Base-by-base conservation (phyloP, 2,113 vertebrate species). In the Platysternon megacephalum region DNA sequence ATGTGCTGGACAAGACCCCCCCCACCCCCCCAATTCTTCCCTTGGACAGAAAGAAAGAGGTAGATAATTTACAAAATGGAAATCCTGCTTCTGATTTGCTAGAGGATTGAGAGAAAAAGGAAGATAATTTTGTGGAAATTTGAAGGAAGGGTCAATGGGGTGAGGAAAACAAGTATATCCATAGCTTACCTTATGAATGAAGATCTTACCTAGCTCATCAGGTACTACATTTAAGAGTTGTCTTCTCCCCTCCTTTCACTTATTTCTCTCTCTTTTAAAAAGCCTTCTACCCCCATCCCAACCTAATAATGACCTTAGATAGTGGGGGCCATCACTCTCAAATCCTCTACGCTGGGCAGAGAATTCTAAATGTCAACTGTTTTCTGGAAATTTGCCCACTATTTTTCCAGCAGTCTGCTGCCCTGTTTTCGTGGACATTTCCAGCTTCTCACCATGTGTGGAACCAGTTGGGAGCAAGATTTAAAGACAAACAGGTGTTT, bases 401-500 rank as follows among this genome's bases (percentile, higher is more conserved):
- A 89, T 85, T 96, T 94, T 92, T 49, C 46, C 84, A 82, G 19
- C 44, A 17, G 29, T 65, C 88, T 91, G 93, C 74, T 85, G 90
- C 87, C 95, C 87, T 79, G 83, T 85, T 96, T 95, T 94, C 1
- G 1, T 46, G 87, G 82, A 88, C 91, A 80, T 92, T 95, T 96
- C 3, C 2, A 89, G 52, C 93, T 93, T 91, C 76, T 87, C 55
- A 53, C 88, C 74, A 51, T 49, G 52, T 86, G 81, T n/a, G 42
- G 26, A 79, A 46, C 79, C 87, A 95, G 81, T 51, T 42, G n/a
- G 39, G 61, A 85, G n/a, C 88, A 85, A 85, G 65, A 84, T 95
- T 95, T 76, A 89, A 92, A 90, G 89, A 92, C 85, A 93, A 95
- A 94, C 86, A n/a, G n/a, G n/a, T n/a, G n/a, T n/a, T n/a, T n/a